Conservation (phyloP, 1,140 invertebrate species). For the Magallana ariakensis region DNA sequence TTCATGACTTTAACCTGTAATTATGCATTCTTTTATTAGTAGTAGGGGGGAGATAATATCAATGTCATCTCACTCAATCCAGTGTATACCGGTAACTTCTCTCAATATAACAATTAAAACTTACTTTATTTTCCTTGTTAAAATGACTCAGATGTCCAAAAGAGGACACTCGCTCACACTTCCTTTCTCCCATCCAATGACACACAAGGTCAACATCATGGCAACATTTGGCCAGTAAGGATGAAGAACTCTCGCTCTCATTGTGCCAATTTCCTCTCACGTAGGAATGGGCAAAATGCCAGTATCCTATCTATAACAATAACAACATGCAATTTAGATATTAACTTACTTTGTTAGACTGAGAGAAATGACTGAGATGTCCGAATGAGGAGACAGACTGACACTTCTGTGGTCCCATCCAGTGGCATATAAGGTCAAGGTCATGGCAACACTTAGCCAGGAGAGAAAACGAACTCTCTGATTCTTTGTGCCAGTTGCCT, state of each 20-base stretch:
- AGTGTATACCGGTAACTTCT: too few relatives aligned
- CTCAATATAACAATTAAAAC: too few relatives aligned
- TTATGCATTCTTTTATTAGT: too few relatives aligned
- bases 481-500: slow-evolving; percentile 81
- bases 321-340: background rate
- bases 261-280: slow-evolving; percentile 81
- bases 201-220: slow-evolving; percentile 81
- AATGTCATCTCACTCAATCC: too few relatives aligned
- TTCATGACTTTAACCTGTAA: too few relatives aligned
- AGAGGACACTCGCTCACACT: slow-evolving; percentile 78
- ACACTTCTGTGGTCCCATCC: slow-evolving; percentile 78
- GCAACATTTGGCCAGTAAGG: slow-evolving; percentile 81
- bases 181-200: slow-evolving; percentile 78
- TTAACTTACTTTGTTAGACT: slow-evolving; percentile 72
- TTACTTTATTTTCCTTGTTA: slow-evolving; percentile 71
- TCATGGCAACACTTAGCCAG: slow-evolving; percentile 82
- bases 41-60: too few relatives aligned
- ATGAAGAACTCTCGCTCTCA: slow-evolving; percentile 76
- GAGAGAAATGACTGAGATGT: slow-evolving; percentile 79
- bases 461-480: slow-evolving; percentile 78
- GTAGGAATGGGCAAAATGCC: slow-evolving; percentile 81
- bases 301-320: slow-evolving; percentile 76
- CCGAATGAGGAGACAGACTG: slow-evolving; percentile 80
- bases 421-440: slow-evolving; percentile 80
- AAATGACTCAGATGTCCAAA: slow-evolving; percentile 81